These are phyloP conservation scores for Petrolisthes manimaculis DNA, from an alignment of 2,888 invertebrate genomes.

Conservation along the genomic window DNA sequence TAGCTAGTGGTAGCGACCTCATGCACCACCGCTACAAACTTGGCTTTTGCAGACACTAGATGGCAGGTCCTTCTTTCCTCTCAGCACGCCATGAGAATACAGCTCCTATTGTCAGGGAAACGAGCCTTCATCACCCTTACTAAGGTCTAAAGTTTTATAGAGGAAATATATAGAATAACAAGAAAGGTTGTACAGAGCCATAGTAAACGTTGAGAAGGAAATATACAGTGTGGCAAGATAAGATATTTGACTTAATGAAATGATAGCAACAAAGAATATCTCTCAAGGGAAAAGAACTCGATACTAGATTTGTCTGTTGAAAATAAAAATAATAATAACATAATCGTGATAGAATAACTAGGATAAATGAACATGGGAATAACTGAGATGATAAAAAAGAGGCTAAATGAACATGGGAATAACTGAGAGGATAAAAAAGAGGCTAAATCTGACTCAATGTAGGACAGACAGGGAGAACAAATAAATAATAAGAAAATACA, in stretches of 20 bases:
- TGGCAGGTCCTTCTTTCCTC: conserved; percentile 56
- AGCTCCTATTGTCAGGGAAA: conserved; percentile 36
- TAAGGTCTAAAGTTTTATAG: not conserved
- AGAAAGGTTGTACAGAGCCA: not conserved
- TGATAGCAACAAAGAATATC: not conserved
- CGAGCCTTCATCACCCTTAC: not conserved
- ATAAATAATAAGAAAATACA: too few relatives aligned
- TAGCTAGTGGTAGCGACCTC: conserved; percentile 36
- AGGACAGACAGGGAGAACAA: too few relatives aligned
- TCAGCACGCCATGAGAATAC: conserved; percentile 60
- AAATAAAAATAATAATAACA: not conserved
- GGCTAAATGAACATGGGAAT: too few relatives aligned
- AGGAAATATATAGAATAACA: too few relatives aligned
- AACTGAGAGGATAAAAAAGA: too few relatives aligned
- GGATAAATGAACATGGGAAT: too few relatives aligned
- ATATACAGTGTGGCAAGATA: not conserved
- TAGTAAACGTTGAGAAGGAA: conserved; percentile 27
- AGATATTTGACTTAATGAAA: not conserved
- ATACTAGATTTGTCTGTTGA: not conserved
- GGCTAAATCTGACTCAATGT: too few relatives aligned
- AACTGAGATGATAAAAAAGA: too few relatives aligned
- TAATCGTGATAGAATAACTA: too few relatives aligned
- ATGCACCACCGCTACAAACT: conserved; percentile 58
- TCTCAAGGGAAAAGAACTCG: not conserved
- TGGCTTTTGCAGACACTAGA: conserved; percentile 61